Conservation (phyloP, 2,113 vertebrate genomes). For the Sphyrna mokarran region DNA sequence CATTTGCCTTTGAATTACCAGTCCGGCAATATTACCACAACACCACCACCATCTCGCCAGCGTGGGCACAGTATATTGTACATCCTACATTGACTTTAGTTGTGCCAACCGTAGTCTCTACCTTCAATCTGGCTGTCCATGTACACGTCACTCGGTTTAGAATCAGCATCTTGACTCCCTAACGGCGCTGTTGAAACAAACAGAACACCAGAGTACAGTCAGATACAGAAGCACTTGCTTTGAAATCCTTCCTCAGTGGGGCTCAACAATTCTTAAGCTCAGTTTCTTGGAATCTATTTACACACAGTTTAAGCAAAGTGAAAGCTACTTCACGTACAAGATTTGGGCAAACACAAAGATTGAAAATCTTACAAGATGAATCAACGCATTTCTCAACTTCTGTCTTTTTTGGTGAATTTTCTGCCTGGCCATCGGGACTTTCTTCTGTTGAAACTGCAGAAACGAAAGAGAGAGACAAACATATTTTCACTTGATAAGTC, state of each 20-base stretch:
- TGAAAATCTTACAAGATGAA: conserved; percentile 10
- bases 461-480: too few relatives aligned
- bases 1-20: too few relatives aligned
- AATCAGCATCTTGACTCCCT: not conserved
- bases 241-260: not conserved
- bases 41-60: too few relatives aligned
- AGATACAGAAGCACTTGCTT: not conserved
- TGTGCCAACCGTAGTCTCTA: not conserved
- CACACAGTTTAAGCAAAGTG: not conserved
- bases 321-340: not conserved
- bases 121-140: conserved; percentile 32
- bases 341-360: not conserved
- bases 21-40: too few relatives aligned
- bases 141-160: not conserved
- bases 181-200: not conserved
- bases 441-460: not conserved
- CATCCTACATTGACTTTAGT: not conserved
- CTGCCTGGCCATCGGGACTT: not conserved
- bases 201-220: not conserved
- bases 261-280: not conserved
- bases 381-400: not conserved
- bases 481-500: not conserved
- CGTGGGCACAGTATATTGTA: too few relatives aligned
- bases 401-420: conserved; percentile 4
- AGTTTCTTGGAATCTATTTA: not conserved